Evolutionary conservation across 1,140 invertebrate species (phyloP).

Genomic region (Drosophila melanica): DNA sequence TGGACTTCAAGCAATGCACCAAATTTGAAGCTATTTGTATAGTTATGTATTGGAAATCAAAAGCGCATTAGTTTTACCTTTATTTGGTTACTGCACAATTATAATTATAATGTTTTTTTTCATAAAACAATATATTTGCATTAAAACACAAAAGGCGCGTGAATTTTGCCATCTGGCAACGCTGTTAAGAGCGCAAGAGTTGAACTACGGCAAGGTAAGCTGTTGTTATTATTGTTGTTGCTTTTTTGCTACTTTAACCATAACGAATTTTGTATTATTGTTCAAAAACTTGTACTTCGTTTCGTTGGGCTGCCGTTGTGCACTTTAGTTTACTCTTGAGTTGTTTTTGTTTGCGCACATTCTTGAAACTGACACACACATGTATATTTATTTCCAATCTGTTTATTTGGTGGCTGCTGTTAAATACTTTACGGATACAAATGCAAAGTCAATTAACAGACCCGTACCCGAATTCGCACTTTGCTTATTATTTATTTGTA

Average conservation of each 20-base stretch:
- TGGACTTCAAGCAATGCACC: conserved; percentile 27
- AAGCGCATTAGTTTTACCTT: conserved; percentile 18
- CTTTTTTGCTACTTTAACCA: conserved; percentile 31
- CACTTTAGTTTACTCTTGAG: conserved; percentile 40
- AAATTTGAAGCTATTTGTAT: conserved; percentile 38
- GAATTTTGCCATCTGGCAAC: conserved; percentile 32
- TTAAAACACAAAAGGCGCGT: not conserved
- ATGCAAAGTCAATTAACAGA: conserved; percentile 64
- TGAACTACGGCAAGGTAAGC: conserved; percentile 37
- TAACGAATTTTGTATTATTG: conserved; percentile 36
- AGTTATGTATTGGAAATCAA: conserved; percentile 5
- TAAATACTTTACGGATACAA: conserved; percentile 54
- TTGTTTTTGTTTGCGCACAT: conserved; percentile 41
- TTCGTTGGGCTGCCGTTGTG: conserved; percentile 16
- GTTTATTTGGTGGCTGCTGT: conserved; percentile 54
- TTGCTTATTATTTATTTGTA: conserved; percentile 43
- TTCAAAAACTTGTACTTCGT: conserved; percentile 27
- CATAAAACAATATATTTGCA: conserved; percentile 11
- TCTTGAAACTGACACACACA: conserved; percentile 18
- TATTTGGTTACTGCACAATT: conserved; percentile 28
- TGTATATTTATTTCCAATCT: conserved; percentile 39
- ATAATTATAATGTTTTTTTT: conserved; percentile 3
- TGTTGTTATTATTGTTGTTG: conserved; percentile 8
- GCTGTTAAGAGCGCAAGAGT: conserved; percentile 15
- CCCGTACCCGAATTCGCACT: conserved; percentile 37